These are phyloP conservation scores for Porites australiensis DNA, from an alignment of 64 coral and sea anemone genomes.

Conservation along the genomic window DNA sequence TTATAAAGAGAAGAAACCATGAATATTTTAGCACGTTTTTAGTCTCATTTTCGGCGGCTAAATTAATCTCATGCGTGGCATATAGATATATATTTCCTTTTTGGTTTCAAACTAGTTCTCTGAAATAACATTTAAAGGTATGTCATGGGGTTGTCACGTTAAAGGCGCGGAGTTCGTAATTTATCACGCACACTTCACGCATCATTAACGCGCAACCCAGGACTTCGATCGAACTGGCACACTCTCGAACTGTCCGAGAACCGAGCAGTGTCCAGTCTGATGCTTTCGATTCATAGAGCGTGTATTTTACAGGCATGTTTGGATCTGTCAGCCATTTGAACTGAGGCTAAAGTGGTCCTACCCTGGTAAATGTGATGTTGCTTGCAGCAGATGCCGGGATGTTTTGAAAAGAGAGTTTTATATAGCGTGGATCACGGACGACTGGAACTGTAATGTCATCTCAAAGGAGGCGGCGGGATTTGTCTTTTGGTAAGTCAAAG, in stretches of 20 bases:
- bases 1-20: too few species aligned
- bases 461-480: conserved; percentile 4
- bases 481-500: conserved; percentile 13
- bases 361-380: background rate
- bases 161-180: background rate
- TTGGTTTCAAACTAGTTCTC: background rate
- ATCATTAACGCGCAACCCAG: background rate
- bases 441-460: background rate
- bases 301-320: background rate
- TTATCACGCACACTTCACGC: conserved; percentile 35
- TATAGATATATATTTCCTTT: background rate
- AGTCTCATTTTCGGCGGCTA: too few species aligned
- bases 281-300: background rate
- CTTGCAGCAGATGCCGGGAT: background rate
- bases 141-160: too few species aligned
- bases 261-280: background rate
- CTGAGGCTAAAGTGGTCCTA: background rate
- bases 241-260: background rate
- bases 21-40: too few species aligned
- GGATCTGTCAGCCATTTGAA: background rate
- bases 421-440: background rate
- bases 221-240: background rate
- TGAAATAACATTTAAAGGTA: too few species aligned
- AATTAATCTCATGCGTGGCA: too few species aligned
- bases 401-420: background rate